These are phyloP conservation scores for Laticauda laticaudata DNA, from an alignment of 2,113 vertebrate species.

Conservation along the genomic window DNA sequence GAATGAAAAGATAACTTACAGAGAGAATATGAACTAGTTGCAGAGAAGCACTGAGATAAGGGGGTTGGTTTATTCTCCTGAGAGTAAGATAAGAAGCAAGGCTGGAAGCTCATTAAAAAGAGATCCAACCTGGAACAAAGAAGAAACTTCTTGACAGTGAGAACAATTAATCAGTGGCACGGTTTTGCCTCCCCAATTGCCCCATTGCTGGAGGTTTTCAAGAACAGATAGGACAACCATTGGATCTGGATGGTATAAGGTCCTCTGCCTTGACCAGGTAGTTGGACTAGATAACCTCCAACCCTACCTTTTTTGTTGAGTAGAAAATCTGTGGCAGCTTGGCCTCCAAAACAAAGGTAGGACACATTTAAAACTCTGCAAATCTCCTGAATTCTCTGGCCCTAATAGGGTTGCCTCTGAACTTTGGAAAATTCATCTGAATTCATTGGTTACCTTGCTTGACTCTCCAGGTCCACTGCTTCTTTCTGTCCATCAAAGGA, in stretches of 20 bases:
- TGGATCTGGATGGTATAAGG: not conserved
- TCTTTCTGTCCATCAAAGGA: not conserved
- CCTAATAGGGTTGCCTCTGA: not conserved
- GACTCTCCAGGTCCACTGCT: not conserved
- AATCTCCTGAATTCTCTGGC: not conserved
- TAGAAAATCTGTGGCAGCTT: not conserved
- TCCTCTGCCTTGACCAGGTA: not conserved
- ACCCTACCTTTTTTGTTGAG: not conserved
- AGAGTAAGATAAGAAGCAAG: not conserved
- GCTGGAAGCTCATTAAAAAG: not conserved
- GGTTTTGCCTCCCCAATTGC: not conserved
- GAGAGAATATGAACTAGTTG: not conserved
- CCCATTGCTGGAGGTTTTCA: not conserved
- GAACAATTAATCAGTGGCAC: not conserved
- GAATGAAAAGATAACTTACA: not conserved
- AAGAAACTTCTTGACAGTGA: not conserved
- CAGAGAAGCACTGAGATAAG: not conserved
- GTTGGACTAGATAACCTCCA: not conserved
- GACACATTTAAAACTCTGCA: not conserved
- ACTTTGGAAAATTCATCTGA: not conserved
- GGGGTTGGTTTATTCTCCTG: not conserved
- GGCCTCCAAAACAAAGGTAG: not conserved
- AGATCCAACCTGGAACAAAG: not conserved
- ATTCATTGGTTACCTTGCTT: not conserved
- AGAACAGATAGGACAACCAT: not conserved